phyloP scores from a whole-genome alignment of 1,140 invertebrate genomes.

The Cryptotermes secundus region DNA sequence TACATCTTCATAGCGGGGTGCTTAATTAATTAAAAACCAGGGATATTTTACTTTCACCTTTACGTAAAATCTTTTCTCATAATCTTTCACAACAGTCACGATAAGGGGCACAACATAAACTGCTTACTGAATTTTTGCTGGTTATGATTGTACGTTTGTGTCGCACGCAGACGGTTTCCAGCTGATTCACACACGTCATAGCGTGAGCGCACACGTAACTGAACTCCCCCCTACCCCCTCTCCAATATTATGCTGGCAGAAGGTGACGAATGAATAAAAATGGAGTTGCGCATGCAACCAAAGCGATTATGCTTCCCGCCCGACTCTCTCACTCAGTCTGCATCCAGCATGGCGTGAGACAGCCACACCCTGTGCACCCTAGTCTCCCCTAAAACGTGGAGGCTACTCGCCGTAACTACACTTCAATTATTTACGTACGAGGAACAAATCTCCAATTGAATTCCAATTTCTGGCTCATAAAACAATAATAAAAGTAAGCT shows the following conservation, averaged over 20 bases:
- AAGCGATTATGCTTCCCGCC: background rate
- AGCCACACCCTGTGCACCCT: background rate
- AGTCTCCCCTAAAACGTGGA: background rate
- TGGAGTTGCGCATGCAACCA: background rate
- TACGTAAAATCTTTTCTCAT: too few species aligned
- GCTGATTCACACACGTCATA: too few species aligned
- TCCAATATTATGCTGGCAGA: background rate
- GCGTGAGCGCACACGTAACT: too few species aligned
- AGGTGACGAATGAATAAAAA: constrained; percentile 2
- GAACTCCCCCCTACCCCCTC: too few species aligned
- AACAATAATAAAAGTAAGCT: background rate
- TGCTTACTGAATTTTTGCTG: too few species aligned
- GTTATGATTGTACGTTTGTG: too few species aligned
- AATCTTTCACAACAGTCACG: too few species aligned
- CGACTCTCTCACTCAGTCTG: background rate
- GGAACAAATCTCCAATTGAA: background rate
- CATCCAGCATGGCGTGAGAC: background rate
- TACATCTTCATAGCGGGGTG: too few species aligned
- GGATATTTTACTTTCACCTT: too few species aligned
- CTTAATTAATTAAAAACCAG: too few species aligned
- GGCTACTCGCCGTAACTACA: background rate
- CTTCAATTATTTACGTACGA: background rate
- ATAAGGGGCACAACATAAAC: too few species aligned
- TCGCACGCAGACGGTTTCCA: too few species aligned
- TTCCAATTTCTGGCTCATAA: background rate